These are phyloP conservation scores for Tarsius wallacei DNA, from an alignment of 2,797 vertebrate species.

Conservation along the genomic window DNA sequence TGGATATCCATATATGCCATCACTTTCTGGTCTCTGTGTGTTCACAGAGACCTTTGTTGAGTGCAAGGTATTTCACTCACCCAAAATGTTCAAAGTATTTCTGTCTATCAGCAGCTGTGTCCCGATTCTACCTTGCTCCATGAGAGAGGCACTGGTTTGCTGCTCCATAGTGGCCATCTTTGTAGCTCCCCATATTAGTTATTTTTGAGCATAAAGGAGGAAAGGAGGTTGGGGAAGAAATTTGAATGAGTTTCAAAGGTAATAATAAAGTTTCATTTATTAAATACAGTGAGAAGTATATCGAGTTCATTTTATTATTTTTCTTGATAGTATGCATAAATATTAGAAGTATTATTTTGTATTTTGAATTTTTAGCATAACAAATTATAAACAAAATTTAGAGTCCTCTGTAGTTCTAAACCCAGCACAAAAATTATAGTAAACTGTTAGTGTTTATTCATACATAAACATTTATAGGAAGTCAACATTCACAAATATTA, in stretches of 20 bases:
- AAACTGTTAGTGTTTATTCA: neutral
- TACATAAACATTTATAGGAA: neutral
- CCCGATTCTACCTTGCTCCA: no score
- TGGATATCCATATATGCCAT: no score
- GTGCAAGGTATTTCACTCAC: no score
- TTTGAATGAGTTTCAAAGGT: neutral
- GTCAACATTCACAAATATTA: neutral
- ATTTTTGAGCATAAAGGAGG: no score
- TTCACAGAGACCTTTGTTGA: no score
- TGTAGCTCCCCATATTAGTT: no score
- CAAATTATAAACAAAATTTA: conserved; percentile 1
- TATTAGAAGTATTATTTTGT: neutral
- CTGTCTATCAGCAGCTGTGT: no score
- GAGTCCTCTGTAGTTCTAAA: neutral
- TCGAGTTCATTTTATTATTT: conserved; percentile 10
- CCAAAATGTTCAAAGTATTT: no score
- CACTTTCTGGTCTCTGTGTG: no score
- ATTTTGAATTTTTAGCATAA: neutral
- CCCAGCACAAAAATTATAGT: neutral
- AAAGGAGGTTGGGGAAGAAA: neutral
- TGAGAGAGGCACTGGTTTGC: no score
- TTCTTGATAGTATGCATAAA: neutral
- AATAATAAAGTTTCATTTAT: neutral
- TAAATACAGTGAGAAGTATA: neutral
- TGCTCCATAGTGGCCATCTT: no score